phyloP scores from a whole-genome alignment of 2,113 vertebrate genomes.

The Beaufortia kweichowensis region DNA sequence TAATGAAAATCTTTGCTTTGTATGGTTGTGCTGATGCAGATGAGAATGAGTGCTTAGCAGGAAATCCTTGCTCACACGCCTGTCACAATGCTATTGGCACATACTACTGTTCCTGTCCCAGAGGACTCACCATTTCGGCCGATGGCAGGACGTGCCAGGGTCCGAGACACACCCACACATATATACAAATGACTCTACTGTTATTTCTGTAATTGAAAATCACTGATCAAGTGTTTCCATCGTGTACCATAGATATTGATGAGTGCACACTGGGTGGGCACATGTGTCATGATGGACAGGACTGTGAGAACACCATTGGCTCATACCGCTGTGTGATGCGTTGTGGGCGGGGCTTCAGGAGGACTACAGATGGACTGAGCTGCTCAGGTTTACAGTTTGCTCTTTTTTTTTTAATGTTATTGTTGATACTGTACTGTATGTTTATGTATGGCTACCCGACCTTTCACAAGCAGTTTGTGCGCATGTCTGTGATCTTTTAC shows the following conservation, averaged over 20 bases:
- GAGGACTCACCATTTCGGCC: constrained; percentile 87
- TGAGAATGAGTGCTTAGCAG: constrained; percentile 84
- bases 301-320: constrained; percentile 89
- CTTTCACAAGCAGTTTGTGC: not conserved
- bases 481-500: constrained; percentile 41
- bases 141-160: constrained; percentile 93
- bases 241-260: constrained; percentile 81
- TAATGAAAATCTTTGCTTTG: not conserved
- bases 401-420: constrained; percentile 1
- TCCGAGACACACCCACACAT: constrained; percentile 60
- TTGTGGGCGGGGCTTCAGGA: constrained; percentile 84
- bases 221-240: not conserved
- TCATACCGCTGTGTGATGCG: constrained; percentile 84
- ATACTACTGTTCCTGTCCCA: constrained; percentile 91
- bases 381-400: constrained; percentile 80
- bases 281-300: constrained; percentile 80
- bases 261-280: constrained; percentile 83
- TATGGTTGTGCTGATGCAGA: constrained; percentile 70
- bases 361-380: constrained; percentile 81
- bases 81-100: constrained; percentile 91
- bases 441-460: not conserved
- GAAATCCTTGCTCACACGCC: constrained; percentile 87
- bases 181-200: not conserved
- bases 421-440: not conserved
- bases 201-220: not conserved